A percentile compares a stretch with the other conserved stretches of the same genome.
phyloP scores from a whole-genome alignment of 2,888 invertebrate species.

The Brenthis daphne region DNA sequence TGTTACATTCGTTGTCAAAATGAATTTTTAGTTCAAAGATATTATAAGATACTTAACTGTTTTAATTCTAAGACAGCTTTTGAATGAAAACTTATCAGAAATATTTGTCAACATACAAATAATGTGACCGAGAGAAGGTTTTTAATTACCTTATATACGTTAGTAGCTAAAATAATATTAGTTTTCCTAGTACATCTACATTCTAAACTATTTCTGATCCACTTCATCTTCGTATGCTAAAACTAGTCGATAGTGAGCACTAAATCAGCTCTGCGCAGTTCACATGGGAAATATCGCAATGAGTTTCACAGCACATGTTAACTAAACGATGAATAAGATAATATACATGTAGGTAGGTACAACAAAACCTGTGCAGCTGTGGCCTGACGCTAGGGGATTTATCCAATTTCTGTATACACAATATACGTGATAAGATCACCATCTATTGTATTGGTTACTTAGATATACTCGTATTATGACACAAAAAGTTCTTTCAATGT shows the following conservation, averaged over 20 bases:
- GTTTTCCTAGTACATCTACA: too few relatives aligned
- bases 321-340: slow-evolving; percentile 5
- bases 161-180: too few relatives aligned
- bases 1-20: neutral
- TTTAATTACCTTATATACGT: too few relatives aligned
- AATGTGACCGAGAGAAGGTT: too few relatives aligned
- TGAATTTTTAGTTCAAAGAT: too few relatives aligned
- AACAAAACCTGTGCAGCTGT: too few relatives aligned
- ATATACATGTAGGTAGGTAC: neutral
- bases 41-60: neutral
- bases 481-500: neutral
- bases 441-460: too few relatives aligned
- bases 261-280: neutral
- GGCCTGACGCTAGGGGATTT: too few relatives aligned
- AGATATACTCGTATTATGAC: too few relatives aligned
- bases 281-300: slow-evolving; percentile 14
- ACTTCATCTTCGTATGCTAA: slow-evolving; percentile 1
- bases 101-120: too few relatives aligned
- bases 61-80: neutral
- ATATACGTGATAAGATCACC: too few relatives aligned
- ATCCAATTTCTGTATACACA: too few relatives aligned
- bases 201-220: neutral
- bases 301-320: slow-evolving; percentile 9
- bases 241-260: neutral
- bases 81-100: neutral